These are phyloP conservation scores for Macquaria ambigua DNA, from an alignment of 2,113 vertebrate genomes.

Conservation along the genomic window DNA sequence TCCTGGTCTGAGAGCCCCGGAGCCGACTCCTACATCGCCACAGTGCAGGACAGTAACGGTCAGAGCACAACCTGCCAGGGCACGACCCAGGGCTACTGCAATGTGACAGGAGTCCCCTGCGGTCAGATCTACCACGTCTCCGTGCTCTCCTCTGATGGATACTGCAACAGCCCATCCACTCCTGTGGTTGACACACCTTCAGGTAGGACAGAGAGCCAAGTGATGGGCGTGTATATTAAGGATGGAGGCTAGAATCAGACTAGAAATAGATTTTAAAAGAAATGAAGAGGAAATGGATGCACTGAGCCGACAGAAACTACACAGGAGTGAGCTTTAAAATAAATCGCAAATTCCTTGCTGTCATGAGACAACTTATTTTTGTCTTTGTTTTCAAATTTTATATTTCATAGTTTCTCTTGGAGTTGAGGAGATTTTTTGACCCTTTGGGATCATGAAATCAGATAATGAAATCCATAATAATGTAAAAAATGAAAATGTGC, in stretches of 20 bases:
- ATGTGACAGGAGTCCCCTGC: slow-evolving; percentile 77
- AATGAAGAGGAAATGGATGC: not conserved
- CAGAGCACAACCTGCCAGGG: slow-evolving; percentile 77
- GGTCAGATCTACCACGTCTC: slow-evolving; percentile 80
- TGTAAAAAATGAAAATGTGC: not conserved
- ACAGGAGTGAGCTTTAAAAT: not conserved
- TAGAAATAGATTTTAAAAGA: not conserved
- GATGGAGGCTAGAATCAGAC: not conserved
- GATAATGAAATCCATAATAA: not conserved
- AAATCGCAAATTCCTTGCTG: not conserved
- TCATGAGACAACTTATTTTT: not conserved
- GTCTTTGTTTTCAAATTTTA: not conserved
- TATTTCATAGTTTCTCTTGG: not conserved
- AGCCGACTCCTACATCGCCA: slow-evolving; percentile 79
- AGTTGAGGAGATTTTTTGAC: not conserved
- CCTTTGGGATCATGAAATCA: not conserved
- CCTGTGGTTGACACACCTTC: slow-evolving; percentile 52
- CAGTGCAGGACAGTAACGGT: slow-evolving; percentile 68
- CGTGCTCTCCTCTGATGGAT: slow-evolving; percentile 79
- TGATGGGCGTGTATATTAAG: not conserved
- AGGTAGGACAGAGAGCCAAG: slow-evolving; percentile 66
- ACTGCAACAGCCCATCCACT: slow-evolving; percentile 79
- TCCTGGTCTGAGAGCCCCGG: slow-evolving; percentile 80
- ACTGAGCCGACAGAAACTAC: too few relatives aligned
- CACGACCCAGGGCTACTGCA: slow-evolving; percentile 69